These are phyloP conservation scores for Ctena decussata DNA, from an alignment of 2,888 invertebrate genomes.

Conservation along the genomic window DNA sequence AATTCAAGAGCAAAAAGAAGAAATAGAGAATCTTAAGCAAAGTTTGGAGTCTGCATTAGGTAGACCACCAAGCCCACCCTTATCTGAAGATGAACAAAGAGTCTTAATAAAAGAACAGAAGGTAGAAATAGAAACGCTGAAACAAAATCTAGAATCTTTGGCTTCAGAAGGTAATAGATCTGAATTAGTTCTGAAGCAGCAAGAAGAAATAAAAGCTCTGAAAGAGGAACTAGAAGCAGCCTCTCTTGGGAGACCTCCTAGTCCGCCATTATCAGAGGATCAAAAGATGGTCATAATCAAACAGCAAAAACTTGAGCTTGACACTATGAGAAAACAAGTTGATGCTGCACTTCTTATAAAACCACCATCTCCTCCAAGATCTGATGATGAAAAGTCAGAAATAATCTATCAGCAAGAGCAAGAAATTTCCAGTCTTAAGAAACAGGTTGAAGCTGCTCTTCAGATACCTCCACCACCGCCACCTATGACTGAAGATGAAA, in stretches of 20 bases:
- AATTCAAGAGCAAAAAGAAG: conserved; percentile 60
- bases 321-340: conserved; percentile 55
- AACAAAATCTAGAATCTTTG: background rate
- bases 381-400: conserved; percentile 57
- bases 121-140: background rate
- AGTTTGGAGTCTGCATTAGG: conserved; percentile 43
- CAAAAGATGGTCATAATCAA: conserved; percentile 56
- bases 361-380: conserved; percentile 63
- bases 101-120: background rate
- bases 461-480: conserved; percentile 47
- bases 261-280: conserved; percentile 41
- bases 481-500: conserved; percentile 48
- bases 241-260: conserved; percentile 15
- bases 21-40: conserved; percentile 56
- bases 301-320: conserved; percentile 62
- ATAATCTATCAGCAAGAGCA: conserved; percentile 48
- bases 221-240: conserved; percentile 60
- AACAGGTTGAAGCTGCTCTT: conserved; percentile 52
- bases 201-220: conserved; percentile 59
- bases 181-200: conserved; percentile 54
- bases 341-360: conserved; percentile 64
- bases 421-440: conserved; percentile 57
- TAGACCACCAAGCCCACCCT: conserved; percentile 31
- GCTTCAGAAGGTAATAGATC: conserved; percentile 3
- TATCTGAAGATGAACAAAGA: conserved; percentile 35